A percentile compares a stretch with the other conserved stretches of the same genome.
Evolutionary conservation across 2,888 invertebrate genomes (phyloP).

Genomic region (Schizotus pectinicornis): DNA sequence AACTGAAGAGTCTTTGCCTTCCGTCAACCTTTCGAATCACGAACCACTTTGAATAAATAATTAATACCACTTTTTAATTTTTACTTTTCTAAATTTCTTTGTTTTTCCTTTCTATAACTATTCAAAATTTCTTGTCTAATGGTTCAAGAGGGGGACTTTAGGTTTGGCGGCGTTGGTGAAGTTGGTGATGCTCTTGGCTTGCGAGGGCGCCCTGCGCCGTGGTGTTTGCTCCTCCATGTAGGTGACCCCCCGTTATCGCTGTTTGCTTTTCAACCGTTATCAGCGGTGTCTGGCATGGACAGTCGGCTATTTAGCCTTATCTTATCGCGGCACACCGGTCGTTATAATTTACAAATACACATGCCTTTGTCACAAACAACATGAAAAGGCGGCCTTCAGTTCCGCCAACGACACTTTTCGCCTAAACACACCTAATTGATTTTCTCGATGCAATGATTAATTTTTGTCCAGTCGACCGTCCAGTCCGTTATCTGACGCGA

Average conservation of each 20-base stretch:
- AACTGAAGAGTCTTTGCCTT: too few relatives aligned
- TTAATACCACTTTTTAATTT: too few relatives aligned
- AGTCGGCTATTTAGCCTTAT: slow-evolving; percentile 49
- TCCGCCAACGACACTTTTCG: slow-evolving; percentile 4
- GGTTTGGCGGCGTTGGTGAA: too few relatives aligned
- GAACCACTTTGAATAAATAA: too few relatives aligned
- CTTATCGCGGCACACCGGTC: slow-evolving; percentile 46
- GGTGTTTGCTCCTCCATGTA: slow-evolving; percentile 32
- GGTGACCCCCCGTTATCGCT: slow-evolving; percentile 50
- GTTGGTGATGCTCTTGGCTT: too few relatives aligned
- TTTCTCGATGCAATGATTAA: slow-evolving; percentile 28
- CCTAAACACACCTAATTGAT: slow-evolving; percentile 10
- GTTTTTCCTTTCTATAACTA: too few relatives aligned
- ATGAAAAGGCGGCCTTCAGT: slow-evolving; percentile 6
- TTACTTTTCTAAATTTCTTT: too few relatives aligned
- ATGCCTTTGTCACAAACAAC: slow-evolving; percentile 24
- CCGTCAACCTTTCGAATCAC: too few relatives aligned
- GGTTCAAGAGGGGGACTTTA: too few relatives aligned
- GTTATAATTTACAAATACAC: slow-evolving; percentile 34
- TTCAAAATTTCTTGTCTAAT: too few relatives aligned
- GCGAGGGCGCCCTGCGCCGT: neutral
- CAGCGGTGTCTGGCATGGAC: slow-evolving; percentile 48
- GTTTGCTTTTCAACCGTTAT: slow-evolving; percentile 50
- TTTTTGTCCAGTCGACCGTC: slow-evolving; percentile 37
- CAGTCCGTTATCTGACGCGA: slow-evolving; percentile 45